phyloP scores from a whole-genome alignment of 64 coral and sea anemone species.

The Stichodactyla mertensii region DNA sequence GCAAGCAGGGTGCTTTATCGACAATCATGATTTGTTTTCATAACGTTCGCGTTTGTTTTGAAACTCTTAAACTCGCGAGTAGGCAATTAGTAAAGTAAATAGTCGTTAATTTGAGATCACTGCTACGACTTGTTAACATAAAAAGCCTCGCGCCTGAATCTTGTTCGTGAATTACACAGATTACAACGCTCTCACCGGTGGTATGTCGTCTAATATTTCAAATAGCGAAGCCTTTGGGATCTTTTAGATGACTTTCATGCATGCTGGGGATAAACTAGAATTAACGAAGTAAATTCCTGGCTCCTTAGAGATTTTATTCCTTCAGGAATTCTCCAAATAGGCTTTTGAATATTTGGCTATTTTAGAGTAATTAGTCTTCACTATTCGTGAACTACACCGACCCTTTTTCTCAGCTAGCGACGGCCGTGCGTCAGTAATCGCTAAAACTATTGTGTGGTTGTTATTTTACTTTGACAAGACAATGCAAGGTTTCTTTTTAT shows the following conservation, averaged over 20 bases:
- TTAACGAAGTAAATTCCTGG: neutral
- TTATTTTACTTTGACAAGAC: too few species aligned
- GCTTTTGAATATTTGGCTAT: constrained; percentile 6
- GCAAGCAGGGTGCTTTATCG: constrained; percentile 7
- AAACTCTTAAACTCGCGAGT: constrained; percentile 5
- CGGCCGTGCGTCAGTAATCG: too few species aligned
- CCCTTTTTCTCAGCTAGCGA: neutral
- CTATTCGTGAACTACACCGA: neutral
- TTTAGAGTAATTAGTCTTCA: neutral
- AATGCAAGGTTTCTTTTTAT: too few species aligned
- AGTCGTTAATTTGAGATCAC: constrained; percentile 8
- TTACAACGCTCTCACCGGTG: neutral
- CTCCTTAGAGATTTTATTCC: neutral
- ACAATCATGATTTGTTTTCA: constrained; percentile 4
- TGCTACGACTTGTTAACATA: neutral
- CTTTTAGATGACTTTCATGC: neutral
- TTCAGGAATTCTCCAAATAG: neutral
- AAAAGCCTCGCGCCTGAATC: neutral
- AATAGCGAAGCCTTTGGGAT: neutral
- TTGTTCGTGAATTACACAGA: neutral
- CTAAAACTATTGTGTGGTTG: too few species aligned
- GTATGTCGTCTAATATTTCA: neutral
- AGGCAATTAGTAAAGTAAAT: constrained; percentile 27
- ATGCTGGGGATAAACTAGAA: constrained; percentile 19
- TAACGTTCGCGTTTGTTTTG: constrained; percentile 2